Evolutionary conservation across 1,140 invertebrate genomes (phyloP), one percentile per base, ranked within the genome.

Genomic region (Caenorhabditis remanei): DNA sequence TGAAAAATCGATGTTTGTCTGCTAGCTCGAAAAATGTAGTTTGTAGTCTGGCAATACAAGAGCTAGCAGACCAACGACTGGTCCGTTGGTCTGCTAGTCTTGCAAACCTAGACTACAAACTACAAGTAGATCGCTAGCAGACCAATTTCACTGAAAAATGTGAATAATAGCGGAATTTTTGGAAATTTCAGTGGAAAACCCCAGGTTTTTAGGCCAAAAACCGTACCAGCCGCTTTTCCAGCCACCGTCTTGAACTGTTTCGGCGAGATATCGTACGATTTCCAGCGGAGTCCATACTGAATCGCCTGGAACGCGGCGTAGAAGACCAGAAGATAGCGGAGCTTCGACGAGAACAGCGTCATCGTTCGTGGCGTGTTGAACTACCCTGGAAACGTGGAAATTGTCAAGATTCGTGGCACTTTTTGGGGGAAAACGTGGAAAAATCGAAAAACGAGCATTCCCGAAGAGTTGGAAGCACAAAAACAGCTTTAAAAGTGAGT

Each of bases 201-300:
- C 2, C 0, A 1, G 32, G 1, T 32, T 32, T 32, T 32, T 32
- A 32, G 32, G 32, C 32, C 32, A 32, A 32, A 32, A 32, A 32
- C 32, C 32, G 32, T 32, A 89, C 87, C 88, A 61, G 58, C 46
- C 14, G 85, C 85, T 53, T 84, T 88, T n/a, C 16, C 67, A 7
- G 89, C 86, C 16, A 89, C 56, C 16, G 53, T 53, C 56, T 84
- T 84, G 65, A 89, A 89, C 40, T 89, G 86, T 53, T 88, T 86
- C 43, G 88, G 88, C 5, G 87, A 87, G 67, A 89, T 87, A 14
- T 63, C 90, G 84, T 89, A 89, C 14, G 79, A 83, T 40, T 89
- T 89, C 58, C 75, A 84, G 41, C 55, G 63, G 9, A 89, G 88
- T 16, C 55, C 63, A 16, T 58, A 89, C 24, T 89, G 88, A 7